Percentiles rank a stretch among this genome's conserved stretches.
These are phyloP conservation scores for Guaruba guarouba DNA, from an alignment of 2,113 vertebrate genomes.

Conservation along the genomic window DNA sequence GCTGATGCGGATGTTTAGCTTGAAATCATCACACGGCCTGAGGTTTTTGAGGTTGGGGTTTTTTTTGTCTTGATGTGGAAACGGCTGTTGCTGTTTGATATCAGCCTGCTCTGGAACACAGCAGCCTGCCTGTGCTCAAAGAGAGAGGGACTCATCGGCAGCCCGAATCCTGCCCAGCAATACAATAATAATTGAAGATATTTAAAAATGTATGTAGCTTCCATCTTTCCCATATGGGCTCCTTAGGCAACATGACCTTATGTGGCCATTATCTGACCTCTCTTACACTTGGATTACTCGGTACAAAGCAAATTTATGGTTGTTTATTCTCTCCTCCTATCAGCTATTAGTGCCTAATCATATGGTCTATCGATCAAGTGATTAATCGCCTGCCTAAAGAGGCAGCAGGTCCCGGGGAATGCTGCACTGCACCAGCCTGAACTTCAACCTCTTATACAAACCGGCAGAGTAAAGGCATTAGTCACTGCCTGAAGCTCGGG, in stretches of 20 bases:
- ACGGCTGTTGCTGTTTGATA: neutral
- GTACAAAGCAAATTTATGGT: slow-evolving; percentile 82
- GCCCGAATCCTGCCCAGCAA: neutral
- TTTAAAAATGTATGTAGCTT: slow-evolving; percentile 70
- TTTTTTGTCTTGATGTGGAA: neutral
- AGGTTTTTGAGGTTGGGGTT: slow-evolving; percentile 36
- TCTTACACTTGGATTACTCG: slow-evolving; percentile 81
- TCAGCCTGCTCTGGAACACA: neutral
- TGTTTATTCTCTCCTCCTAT: slow-evolving; percentile 84
- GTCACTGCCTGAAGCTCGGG: slow-evolving; percentile 68
- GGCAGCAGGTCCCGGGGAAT: slow-evolving; percentile 79
- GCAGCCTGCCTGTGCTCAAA: neutral
- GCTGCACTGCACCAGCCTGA: slow-evolving; percentile 74
- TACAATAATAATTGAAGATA: slow-evolving; percentile 61
- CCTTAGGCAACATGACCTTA: slow-evolving; percentile 77
- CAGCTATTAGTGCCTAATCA: slow-evolving; percentile 88
- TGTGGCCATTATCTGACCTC: slow-evolving; percentile 80
- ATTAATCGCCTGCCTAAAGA: slow-evolving; percentile 85
- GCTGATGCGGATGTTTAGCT: neutral
- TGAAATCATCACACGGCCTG: slow-evolving; percentile 20
- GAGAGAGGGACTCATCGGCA: neutral
- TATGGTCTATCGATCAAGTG: slow-evolving; percentile 89
- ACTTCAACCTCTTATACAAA: slow-evolving; percentile 82
- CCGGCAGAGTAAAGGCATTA: slow-evolving; percentile 73
- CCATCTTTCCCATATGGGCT: slow-evolving; percentile 71